Base-by-base conservation (phyloP, 1,140 invertebrate species). In the Heliothis subflexa region DNA sequence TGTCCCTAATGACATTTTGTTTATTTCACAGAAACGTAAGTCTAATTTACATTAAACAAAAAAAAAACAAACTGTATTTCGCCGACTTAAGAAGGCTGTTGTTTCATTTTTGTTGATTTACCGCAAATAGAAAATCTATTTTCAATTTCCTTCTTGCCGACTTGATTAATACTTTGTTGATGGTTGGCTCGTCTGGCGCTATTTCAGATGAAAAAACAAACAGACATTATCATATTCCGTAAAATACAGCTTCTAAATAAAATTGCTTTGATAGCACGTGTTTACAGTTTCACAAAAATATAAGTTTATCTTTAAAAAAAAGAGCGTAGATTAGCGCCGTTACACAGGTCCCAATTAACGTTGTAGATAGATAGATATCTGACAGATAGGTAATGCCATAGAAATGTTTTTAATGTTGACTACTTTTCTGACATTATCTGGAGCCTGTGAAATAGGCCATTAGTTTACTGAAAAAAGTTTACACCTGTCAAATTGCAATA, bases 41-140 rank as follows among this genome's bases (percentile, higher is more conserved):
- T 45, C 33, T 3, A 47, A 40, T 12, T 47, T 64, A 45, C n/a
- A 9, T 64, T 64, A n/a, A 2, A 18, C 10, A 66, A 66, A 66
- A 66, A 45, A 66, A 66, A 45, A 45, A 40, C 11, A 66, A 66
- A 21, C 21, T 13, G 16, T n/a, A 66, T 66, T 66, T 49, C 9
- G 47, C 47, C 16, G 62, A 40, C 4, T 66, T 66, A 21, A 21
- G 40, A 45, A 1, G 12, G 14, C 11, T 49, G n/a, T 66, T 66
- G 40, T 66, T 66, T 61, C 57, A 33, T 59, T 64, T 64, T 47
- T 45, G 33, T 64, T 45, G n/a, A 57, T 57, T 13, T 59, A 11
- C 55, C 55, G 55, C 25, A 59, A 59, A 66, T 47, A 47, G 40
- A 66, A 40, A 66, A 47, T 66, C 62, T 66, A 66, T 66, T 66